These are phyloP conservation scores for Celastrina argiolus DNA, from an alignment of 2,888 invertebrate genomes.

Conservation along the genomic window DNA sequence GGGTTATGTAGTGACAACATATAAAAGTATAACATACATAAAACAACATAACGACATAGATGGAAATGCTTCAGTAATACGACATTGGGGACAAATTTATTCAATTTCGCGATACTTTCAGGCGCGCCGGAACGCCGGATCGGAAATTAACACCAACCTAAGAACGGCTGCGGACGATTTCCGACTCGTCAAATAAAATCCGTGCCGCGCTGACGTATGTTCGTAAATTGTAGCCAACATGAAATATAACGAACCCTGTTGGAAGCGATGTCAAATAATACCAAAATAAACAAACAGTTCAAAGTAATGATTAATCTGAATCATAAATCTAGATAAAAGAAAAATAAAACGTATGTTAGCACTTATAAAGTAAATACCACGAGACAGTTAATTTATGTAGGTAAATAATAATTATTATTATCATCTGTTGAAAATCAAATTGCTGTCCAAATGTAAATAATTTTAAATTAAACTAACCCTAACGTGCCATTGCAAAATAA, in stretches of 20 bases:
- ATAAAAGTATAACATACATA: too few relatives aligned
- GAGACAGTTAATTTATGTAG: too few relatives aligned
- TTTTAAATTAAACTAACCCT: too few relatives aligned
- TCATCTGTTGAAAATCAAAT: too few relatives aligned
- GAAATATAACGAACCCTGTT: background rate
- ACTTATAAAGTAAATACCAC: too few relatives aligned
- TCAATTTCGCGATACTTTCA: slow-evolving; percentile 2
- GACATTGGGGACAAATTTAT: slow-evolving; percentile 6
- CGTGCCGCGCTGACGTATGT: background rate
- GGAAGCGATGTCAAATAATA: background rate
- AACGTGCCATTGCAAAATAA: too few relatives aligned
- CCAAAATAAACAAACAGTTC: background rate
- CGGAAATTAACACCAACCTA: slow-evolving; percentile 17
- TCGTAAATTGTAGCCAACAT: background rate
- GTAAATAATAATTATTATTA: too few relatives aligned
- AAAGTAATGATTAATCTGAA: too few relatives aligned
- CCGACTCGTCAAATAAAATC: slow-evolving; percentile 13
- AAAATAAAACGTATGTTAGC: too few relatives aligned
- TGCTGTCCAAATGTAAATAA: too few relatives aligned
- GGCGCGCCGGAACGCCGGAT: slow-evolving; percentile 1
- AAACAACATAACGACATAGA: background rate
- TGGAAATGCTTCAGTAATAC: background rate
- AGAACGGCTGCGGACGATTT: slow-evolving; percentile 7
- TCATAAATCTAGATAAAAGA: too few relatives aligned
- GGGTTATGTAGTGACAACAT: too few relatives aligned